These are phyloP conservation scores for Tridacna gigas DNA, from an alignment of 2,888 invertebrate species.

Conservation along the genomic window DNA sequence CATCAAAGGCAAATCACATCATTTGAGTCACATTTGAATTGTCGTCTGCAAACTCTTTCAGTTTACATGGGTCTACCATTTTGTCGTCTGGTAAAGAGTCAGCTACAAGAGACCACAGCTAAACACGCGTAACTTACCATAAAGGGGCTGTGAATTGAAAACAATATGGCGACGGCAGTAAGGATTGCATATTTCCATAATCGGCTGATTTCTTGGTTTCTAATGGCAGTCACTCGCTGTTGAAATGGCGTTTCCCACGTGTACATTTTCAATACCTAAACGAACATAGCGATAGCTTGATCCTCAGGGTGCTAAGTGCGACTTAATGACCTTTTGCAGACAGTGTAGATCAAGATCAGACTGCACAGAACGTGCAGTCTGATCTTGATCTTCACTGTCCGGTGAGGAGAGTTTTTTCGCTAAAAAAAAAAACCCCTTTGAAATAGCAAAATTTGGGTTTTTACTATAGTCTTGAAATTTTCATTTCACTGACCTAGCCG, in stretches of 20 bases:
- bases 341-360: background rate
- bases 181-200: constrained; percentile 93
- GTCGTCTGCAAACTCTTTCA: too few relatives aligned
- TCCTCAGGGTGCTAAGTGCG: background rate
- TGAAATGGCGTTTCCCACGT: constrained; percentile 98
- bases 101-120: too few relatives aligned
- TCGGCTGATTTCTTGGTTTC: constrained; percentile 94
- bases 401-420: too few relatives aligned
- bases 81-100: too few relatives aligned
- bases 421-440: too few relatives aligned
- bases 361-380: background rate
- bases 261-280: constrained; percentile 91
- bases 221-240: constrained; percentile 93
- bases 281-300: background rate
- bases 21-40: too few relatives aligned
- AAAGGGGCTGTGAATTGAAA: constrained; percentile 97
- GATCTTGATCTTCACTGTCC: background rate
- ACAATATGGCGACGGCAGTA: constrained; percentile 90
- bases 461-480: too few relatives aligned
- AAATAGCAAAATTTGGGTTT: too few relatives aligned
- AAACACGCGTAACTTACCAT: constrained; percentile 88
- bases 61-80: too few relatives aligned
- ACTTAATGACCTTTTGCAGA: background rate
- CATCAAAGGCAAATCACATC: too few relatives aligned
- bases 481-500: too few relatives aligned